Evolutionary conservation across 2,888 invertebrate species (phyloP), one percentile per base, ranked within the genome.

Genomic region (Toxonevra muliebris): DNA sequence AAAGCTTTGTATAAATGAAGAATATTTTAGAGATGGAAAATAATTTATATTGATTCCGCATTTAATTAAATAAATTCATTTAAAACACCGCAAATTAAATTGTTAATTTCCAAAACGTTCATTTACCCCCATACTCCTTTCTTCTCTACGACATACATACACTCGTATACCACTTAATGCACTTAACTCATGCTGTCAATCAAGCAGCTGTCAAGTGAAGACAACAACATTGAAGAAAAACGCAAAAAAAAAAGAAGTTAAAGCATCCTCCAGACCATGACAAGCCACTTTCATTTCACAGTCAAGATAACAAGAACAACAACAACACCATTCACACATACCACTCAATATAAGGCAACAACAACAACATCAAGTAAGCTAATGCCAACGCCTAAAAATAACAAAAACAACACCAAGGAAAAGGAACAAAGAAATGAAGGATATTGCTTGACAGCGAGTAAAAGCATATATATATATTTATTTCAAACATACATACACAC

Each of bases 111-210:
- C 30, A 7, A 30, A 30, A 30, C 30, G 30, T 30, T 30, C 30
- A 30, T 7, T 30, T 30, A 30, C 7, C 30, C 30, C 30, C 30
- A 7, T 30, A 30, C 30, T 30, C 30, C 30, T 30, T 30, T 30
- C 30, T 30, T 30, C 30, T 30, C 30, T 30, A 7, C 30, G 2
- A 30, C 3, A 30, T 30, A 7, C 30, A 4, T 2, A 4, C 3
- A 30, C 30, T 30, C 30, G 30, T 2, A 19, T 55, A 54, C 60
- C 61, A 61, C 62, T 62, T 57, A 67, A 67, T 58, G 67, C 67
- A 67, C 67, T 78, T 79, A 77, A 75, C 78, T 76, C 75, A 75
- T 75, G 66, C 80, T 74, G 79, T 79, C 77, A 78, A 78, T 79
- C 77, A 78, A 79, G 72, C 76, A 77, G 76, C 80, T 75, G 69